Base-by-base conservation (phyloP, 2,888 invertebrate genomes). In the Pogonocherus hispidulus region DNA sequence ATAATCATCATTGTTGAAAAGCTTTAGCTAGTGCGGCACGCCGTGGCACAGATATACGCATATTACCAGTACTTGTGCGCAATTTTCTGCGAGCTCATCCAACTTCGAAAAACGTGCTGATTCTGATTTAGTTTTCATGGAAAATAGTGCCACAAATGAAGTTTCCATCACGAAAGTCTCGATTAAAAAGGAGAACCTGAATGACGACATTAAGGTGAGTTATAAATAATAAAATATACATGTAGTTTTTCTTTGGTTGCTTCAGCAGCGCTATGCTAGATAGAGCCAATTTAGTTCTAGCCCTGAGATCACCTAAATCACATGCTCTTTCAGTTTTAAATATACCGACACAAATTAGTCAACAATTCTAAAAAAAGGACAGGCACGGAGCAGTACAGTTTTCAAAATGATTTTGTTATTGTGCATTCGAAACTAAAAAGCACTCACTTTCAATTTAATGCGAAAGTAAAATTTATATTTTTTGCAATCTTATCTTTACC, bases 121-220 rank as follows among this genome's bases (percentile, higher is more conserved):
- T 3, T 18, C 6, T 14, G 6, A 57, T 52, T 59, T 35, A 9
- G 23, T 41, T 63, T 80, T 79, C 69, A 83, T 84, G 83, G 83
- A 83, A 79, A 80, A 81, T 75, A 71, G 73, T 74, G 73, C 68
- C 57, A 60, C 68, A 35, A 72, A 71, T 52, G 77, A 78, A 57
- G 74, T 71, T 47, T 71, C 79, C 32, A 73, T 76, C 55, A 70
- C 75, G 23, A 78, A 78, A 67, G 71, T 78, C 32, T 57, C 85
- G 70, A 87, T 91, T 76, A 93, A 93, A 85, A 92, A 92, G 85
- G 92, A 93, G 84, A 87, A 89, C 78, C 86, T 87, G 70, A 91
- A 91, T 86, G 92, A 93, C 87, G 93, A 93, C 87, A 93, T 93
- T 84, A 92, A 92, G 90, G 93, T 93, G 87, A 80, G 83, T 74